Conservation (phyloP, 2,888 invertebrate species). For the Noctua comes region DNA sequence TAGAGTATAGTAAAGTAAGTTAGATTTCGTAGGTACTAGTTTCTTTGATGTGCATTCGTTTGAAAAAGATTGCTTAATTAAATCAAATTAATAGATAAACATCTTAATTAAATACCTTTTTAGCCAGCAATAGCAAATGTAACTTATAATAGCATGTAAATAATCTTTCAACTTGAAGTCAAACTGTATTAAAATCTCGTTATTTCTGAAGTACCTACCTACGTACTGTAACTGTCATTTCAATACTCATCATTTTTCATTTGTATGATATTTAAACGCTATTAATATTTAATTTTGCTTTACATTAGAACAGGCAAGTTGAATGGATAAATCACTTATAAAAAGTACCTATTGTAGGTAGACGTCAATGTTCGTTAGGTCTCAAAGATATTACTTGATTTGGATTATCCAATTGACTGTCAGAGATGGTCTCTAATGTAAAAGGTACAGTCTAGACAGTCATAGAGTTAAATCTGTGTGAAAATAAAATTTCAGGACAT, state of each 20-base stretch:
- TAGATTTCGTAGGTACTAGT: constrained; percentile 53
- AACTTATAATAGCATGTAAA: constrained; percentile 13
- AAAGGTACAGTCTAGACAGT: constrained; percentile 45
- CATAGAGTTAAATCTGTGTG: constrained; percentile 12
- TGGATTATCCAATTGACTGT: constrained; percentile 32
- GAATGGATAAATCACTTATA: constrained; percentile 10
- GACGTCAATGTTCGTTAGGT: background rate
- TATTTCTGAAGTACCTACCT: constrained; percentile 1
- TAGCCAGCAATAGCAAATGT: background rate
- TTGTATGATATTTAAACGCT: background rate
- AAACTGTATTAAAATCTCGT: constrained; percentile 35
- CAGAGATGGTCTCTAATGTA: constrained; percentile 22
- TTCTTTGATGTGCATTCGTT: constrained; percentile 65
- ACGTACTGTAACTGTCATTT: constrained; percentile 23
- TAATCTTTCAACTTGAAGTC: constrained; percentile 25
- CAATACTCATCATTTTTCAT: constrained; percentile 22
- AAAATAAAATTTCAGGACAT: constrained; percentile 39
- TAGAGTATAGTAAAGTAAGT: constrained; percentile 4
- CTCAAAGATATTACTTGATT: constrained; percentile 14
- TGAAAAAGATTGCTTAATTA: constrained; percentile 61
- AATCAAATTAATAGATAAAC: constrained; percentile 38
- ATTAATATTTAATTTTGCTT: constrained; percentile 20
- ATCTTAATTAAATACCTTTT: constrained; percentile 10
- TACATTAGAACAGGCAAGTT: background rate
- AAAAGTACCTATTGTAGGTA: constrained; percentile 8